Conservation (phyloP, 1,140 invertebrate species). For the Zaprionus gabonicus region DNA sequence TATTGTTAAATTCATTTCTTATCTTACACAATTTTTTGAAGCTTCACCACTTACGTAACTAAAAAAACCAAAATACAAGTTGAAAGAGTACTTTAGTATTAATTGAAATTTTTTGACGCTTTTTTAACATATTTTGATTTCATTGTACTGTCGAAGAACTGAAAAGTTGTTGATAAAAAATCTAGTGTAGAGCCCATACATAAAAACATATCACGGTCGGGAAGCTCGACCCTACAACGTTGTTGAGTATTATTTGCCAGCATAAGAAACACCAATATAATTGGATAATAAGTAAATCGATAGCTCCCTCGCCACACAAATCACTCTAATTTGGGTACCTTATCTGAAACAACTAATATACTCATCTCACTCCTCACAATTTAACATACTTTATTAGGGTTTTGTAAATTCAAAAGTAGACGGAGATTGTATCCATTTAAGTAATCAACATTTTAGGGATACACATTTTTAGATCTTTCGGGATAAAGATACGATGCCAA, state of each 20-base stretch:
- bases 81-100: background rate
- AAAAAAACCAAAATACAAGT: background rate
- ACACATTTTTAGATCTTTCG: no score
- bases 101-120: background rate
- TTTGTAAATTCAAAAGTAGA: background rate
- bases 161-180: background rate
- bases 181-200: background rate
- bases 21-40: slow-evolving; percentile 19
- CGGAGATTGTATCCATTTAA: background rate
- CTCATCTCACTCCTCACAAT: background rate
- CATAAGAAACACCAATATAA: background rate
- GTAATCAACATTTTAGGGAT: background rate
- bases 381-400: background rate
- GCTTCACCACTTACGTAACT: slow-evolving; percentile 1
- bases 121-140: background rate
- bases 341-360: background rate
- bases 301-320: background rate
- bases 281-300: background rate
- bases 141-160: background rate
- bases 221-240: background rate
- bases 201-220: background rate
- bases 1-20: slow-evolving; percentile 10
- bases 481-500: no score
- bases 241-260: background rate
- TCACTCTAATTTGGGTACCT: background rate